Evolutionary conservation across 2,797 vertebrate species (phyloP).

Genomic region (Emydoidea blandingii): DNA sequence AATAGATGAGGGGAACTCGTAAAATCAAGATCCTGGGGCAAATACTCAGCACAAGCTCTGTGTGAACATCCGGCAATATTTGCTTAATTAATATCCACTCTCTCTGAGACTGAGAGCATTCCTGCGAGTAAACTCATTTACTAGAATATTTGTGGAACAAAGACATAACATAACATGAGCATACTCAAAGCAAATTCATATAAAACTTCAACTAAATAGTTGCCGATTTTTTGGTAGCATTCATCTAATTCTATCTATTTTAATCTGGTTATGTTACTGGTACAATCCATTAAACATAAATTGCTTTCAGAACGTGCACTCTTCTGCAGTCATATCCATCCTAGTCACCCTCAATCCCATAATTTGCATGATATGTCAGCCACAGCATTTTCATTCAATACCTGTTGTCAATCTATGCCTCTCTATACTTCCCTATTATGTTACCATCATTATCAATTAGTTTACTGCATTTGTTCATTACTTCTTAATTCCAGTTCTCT

Average conservation of each 20-base stretch:
- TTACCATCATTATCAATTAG: neutral
- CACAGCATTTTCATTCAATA: slow-evolving; percentile 15
- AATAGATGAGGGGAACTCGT: neutral
- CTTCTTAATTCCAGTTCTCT: slow-evolving; percentile 20
- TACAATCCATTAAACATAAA: neutral
- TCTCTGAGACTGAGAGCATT: neutral
- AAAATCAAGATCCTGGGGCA: neutral
- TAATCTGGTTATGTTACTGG: neutral
- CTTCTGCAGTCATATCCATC: slow-evolving; percentile 30
- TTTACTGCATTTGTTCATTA: slow-evolving; percentile 23
- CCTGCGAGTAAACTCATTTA: neutral
- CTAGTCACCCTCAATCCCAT: slow-evolving; percentile 26
- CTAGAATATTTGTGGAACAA: neutral
- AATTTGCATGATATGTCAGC: neutral
- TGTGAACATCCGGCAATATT: neutral
- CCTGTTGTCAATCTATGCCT: slow-evolving; percentile 9
- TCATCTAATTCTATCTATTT: neutral
- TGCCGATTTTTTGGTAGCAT: neutral
- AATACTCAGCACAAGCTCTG: neutral
- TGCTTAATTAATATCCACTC: neutral
- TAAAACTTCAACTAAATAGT: neutral
- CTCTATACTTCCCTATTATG: slow-evolving; percentile 6
- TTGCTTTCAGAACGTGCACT: slow-evolving; percentile 38
- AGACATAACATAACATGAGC: neutral
- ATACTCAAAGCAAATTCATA: neutral